A percentile compares a stretch with the other conserved stretches of the same genome.
These are phyloP conservation scores for Capromys pilorides DNA, from an alignment of 2,797 vertebrate genomes.

Conservation along the genomic window DNA sequence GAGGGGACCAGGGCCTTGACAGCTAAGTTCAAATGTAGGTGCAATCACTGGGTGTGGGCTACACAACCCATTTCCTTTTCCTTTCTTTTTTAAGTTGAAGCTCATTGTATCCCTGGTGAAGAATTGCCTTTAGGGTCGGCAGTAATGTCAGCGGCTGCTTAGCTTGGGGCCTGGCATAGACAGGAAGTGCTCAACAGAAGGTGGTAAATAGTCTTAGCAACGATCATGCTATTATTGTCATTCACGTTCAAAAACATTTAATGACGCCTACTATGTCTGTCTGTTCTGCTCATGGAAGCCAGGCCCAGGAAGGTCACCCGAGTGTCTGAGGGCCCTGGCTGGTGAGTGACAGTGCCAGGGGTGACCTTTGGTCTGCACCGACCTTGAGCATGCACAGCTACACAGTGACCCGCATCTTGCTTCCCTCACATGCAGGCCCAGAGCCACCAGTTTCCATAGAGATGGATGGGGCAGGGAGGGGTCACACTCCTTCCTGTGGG, in stretches of 20 bases:
- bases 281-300: fast-evolving
- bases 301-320: neutral
- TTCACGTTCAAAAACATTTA: neutral
- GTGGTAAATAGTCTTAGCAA: neutral
- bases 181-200: neutral
- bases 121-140: fast-evolving
- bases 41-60: neutral
- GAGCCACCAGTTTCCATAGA: fast-evolving
- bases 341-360: too few relatives aligned
- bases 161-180: fast-evolving
- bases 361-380: neutral
- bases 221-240: neutral
- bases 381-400: neutral
- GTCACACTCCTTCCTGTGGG: neutral
- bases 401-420: too few relatives aligned
- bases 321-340: neutral
- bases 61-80: neutral
- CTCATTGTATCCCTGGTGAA: fast-evolving
- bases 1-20: neutral
- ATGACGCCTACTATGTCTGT: neutral
- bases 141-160: neutral
- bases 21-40: neutral
- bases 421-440: neutral
- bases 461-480: fast-evolving
- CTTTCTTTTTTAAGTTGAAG: neutral